Evolutionary conservation across 2,888 invertebrate species (phyloP).

Genomic region (Phymatocera aterrima): DNA sequence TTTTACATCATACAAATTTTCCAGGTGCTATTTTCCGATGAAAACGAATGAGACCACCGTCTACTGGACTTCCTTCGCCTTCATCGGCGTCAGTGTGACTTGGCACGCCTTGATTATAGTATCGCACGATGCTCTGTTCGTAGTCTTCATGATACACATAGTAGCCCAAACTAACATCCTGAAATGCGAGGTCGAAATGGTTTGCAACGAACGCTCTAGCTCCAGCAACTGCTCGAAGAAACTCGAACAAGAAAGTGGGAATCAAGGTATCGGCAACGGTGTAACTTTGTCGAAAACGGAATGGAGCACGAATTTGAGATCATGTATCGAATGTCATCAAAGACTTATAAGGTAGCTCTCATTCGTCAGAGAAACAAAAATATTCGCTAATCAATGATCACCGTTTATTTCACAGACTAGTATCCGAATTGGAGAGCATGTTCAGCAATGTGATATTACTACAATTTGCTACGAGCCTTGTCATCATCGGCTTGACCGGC

Average conservation of each 20-base stretch:
- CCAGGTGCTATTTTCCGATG: conserved; percentile 47
- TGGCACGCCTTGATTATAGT: conserved; percentile 46
- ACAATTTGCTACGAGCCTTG: conserved; percentile 52
- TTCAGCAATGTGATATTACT: conserved; percentile 51
- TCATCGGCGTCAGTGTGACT: conserved; percentile 47
- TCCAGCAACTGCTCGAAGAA: conserved; percentile 15
- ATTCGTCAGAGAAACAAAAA: neutral
- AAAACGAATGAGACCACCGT: conserved; percentile 33
- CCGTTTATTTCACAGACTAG: conserved; percentile 46
- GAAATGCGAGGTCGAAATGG: conserved; percentile 47
- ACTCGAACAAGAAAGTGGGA: neutral
- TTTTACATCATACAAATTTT: neutral
- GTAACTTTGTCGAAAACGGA: neutral
- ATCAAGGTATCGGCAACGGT: neutral
- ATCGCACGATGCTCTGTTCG: conserved; percentile 52
- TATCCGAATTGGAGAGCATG: conserved; percentile 49
- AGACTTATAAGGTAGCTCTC: conserved; percentile 47
- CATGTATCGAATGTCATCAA: conserved; percentile 52
- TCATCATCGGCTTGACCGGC: conserved; percentile 51
- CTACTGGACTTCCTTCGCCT: conserved; percentile 48
- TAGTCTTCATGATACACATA: conserved; percentile 50
- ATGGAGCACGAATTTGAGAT: conserved; percentile 28
- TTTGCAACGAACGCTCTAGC: conserved; percentile 1
- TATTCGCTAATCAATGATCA: neutral
- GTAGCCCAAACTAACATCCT: conserved; percentile 51